Evolutionary conservation across 2,888 invertebrate species (phyloP).

Genomic region (Leucania comma): DNA sequence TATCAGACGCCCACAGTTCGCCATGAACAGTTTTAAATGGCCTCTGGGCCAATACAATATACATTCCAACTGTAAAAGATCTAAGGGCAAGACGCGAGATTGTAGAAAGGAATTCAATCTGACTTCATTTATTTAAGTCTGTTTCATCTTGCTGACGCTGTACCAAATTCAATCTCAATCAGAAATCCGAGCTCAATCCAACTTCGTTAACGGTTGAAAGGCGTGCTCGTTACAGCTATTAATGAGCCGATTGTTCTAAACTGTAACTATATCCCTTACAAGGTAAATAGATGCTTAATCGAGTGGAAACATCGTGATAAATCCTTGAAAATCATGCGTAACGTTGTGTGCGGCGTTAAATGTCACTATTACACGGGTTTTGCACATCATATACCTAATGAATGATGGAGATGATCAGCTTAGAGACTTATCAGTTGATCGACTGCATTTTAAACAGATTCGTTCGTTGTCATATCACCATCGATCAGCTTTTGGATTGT

Average conservation of each 20-base stretch:
- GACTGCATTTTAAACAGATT: neutral
- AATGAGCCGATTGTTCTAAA: slow-evolving; percentile 53
- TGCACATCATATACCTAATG: slow-evolving; percentile 25
- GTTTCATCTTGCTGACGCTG: slow-evolving; percentile 24
- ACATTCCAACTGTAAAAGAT: slow-evolving; percentile 27
- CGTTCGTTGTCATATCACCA: neutral
- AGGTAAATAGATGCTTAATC: slow-evolving; percentile 59
- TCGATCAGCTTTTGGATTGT: neutral
- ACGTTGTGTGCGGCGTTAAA: slow-evolving; percentile 50
- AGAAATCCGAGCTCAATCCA: slow-evolving; percentile 20
- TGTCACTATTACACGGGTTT: slow-evolving; percentile 54
- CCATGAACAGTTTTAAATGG: slow-evolving; percentile 41
- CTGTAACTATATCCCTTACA: slow-evolving; percentile 57
- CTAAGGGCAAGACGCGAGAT: neutral
- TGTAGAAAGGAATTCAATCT: slow-evolving; percentile 14
- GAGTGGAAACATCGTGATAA: slow-evolving; percentile 59
- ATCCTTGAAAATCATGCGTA: slow-evolving; percentile 60
- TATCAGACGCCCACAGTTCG: slow-evolving; percentile 41
- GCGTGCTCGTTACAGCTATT: slow-evolving; percentile 40
- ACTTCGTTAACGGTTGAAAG: slow-evolving; percentile 40
- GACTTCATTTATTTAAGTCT: slow-evolving; percentile 1
- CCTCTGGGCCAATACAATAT: slow-evolving; percentile 17
- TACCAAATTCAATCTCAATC: slow-evolving; percentile 27
- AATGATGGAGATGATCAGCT: neutral
- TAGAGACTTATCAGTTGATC: neutral